A percentile compares a stretch with the other conserved stretches of the same genome.
phyloP scores from a whole-genome alignment of 2,797 vertebrate genomes.

The Chelmon rostratus region DNA sequence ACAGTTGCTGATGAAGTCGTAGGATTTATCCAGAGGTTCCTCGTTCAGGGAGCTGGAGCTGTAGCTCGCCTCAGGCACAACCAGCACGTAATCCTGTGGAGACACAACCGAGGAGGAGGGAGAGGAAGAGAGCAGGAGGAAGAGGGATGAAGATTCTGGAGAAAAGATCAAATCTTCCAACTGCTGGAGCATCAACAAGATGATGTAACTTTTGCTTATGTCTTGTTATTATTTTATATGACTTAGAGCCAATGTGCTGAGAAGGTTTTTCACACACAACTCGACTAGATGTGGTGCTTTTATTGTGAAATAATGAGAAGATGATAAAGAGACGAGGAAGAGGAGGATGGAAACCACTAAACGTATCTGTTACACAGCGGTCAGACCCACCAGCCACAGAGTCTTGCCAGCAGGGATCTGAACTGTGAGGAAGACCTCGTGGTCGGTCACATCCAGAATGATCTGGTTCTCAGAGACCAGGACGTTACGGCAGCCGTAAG shows the following conservation, averaged over 20 bases:
- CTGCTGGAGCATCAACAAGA: no score
- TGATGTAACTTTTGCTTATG: no score
- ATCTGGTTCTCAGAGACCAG: constrained; percentile 91
- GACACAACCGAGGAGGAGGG: neutral
- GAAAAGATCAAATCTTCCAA: neutral
- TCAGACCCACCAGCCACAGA: constrained; percentile 96
- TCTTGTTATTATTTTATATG: no score
- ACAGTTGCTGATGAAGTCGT: constrained; percentile 96
- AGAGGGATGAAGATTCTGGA: neutral
- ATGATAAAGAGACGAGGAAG: no score
- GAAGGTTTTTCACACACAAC: no score
- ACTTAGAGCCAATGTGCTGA: no score
- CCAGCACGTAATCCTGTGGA: constrained; percentile 91
- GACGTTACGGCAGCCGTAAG: constrained; percentile 92
- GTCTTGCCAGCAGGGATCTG: constrained; percentile 90
- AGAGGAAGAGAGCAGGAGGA: neutral
- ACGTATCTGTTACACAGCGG: no score
- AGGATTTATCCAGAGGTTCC: constrained; percentile 95
- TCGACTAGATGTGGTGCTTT: neutral
- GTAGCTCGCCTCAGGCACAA: constrained; percentile 92
- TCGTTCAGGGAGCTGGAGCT: constrained; percentile 90
- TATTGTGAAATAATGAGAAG: neutral
- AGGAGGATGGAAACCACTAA: no score
- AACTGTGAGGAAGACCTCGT: constrained; percentile 90
- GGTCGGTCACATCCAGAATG: constrained; percentile 92